Evolutionary conservation across 2,888 invertebrate genomes (phyloP).

Genomic region (Calliphora vomitoria): DNA sequence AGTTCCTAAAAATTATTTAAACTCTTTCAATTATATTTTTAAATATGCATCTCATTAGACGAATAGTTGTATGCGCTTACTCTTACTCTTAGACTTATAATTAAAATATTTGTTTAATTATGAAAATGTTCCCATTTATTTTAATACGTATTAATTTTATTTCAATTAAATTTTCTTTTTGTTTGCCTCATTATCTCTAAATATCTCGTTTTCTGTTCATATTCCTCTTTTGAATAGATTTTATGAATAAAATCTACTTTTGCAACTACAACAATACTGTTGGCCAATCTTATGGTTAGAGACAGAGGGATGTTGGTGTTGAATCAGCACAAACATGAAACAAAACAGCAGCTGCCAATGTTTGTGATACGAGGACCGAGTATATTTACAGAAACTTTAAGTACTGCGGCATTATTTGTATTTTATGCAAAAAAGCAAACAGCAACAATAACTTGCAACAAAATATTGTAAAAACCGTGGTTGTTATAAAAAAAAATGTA

Average conservation of each 20-base stretch:
- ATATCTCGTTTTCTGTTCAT: conserved; percentile 21
- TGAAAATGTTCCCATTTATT: conserved; percentile 14
- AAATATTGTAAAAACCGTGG: conserved; percentile 57
- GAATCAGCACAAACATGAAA: conserved; percentile 16
- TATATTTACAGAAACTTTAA: conserved; percentile 59
- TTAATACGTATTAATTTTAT: conserved; percentile 40
- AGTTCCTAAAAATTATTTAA: no score
- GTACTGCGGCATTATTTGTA: conserved; percentile 71
- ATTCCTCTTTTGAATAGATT: conserved; percentile 23
- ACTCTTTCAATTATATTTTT: no score
- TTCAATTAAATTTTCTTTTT: conserved; percentile 41
- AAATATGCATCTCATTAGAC: background rate
- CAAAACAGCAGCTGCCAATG: conserved; percentile 64
- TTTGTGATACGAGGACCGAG: conserved; percentile 31
- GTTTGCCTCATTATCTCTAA: conserved; percentile 51
- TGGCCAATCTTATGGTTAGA: conserved; percentile 1
- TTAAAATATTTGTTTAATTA: conserved; percentile 22
- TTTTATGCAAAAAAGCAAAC: conserved; percentile 51
- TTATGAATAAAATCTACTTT: conserved; percentile 18
- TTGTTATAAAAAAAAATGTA: conserved; percentile 32
- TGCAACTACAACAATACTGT: conserved; percentile 22
- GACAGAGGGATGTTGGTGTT: background rate
- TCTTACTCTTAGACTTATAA: background rate
- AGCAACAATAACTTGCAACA: conserved; percentile 54
- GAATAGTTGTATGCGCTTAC: background rate